Base-by-base conservation (phyloP, 2,888 invertebrate genomes). In the Halocaridina rubra region DNA sequence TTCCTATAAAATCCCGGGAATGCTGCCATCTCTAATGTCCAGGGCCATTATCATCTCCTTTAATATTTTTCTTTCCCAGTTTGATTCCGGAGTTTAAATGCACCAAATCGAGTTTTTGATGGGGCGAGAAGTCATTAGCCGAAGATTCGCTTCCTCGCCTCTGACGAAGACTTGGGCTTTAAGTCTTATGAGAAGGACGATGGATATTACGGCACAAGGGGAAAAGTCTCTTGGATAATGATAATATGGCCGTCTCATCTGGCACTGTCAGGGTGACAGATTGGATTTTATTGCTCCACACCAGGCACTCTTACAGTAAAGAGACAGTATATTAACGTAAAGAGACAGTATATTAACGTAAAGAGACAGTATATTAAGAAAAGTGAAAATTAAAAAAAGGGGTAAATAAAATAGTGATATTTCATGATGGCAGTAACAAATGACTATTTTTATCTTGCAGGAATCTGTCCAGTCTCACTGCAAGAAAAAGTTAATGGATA, bases 71-170 rank as follows among this genome's bases (percentile, higher is more conserved):
- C 85, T 85, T 81, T 85, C 85, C 78, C 81, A 85, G 85, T 81
- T 85, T 85, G 85, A 85, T 85, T 85, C 85, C 85, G 85, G 85
- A 81, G 85, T 85, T 81, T 85, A 85, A 85, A 85, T 85, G 85
- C 85, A 81, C 85, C 81, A 85, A 85, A 85, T 85, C 85, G 85
- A 85, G 85, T 85, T 85, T 85, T 85, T 85, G 85, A 85, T 85
- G 85, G 85, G 78, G 85, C 85, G 85, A 77, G 85, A 85, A 85
- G 85, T 85, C 85, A 85, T 85, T 85, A 85, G 85, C 85, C 81
- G 77, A 16, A 71, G 59, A 59, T 85, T 81, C 85, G 85, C 22
- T 59, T 67, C 61, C 78, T 72, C 46, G 61, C 77, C 59, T 78
- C 46, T 22, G 74, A 53, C 81, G n/a, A 29, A 29, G 85, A 69